These are phyloP conservation scores for Rhadinocentrus ornatus DNA, from an alignment of 2,797 vertebrate species.

Conservation along the genomic window DNA sequence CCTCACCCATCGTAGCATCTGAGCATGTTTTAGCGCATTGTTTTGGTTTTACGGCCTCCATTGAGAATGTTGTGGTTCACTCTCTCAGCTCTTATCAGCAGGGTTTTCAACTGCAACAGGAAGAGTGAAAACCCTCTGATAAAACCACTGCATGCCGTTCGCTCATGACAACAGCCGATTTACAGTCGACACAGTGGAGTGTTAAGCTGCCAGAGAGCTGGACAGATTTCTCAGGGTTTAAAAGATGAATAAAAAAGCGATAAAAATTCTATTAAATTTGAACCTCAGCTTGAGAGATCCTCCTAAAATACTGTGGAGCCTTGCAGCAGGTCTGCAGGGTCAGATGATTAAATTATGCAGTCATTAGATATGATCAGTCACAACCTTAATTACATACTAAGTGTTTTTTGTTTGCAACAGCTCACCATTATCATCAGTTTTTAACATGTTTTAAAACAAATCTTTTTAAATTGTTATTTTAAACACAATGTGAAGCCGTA, in stretches of 20 bases:
- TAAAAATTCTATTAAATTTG: neutral
- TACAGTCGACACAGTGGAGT: neutral
- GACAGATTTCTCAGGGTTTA: neutral
- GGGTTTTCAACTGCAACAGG: constrained; percentile 7
- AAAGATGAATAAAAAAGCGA: neutral
- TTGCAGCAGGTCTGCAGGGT: neutral
- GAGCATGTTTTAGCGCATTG: neutral
- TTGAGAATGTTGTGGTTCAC: neutral
- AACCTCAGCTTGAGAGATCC: neutral
- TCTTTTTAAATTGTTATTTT: constrained; percentile 26
- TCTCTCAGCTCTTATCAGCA: constrained; percentile 8
- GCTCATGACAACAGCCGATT: neutral
- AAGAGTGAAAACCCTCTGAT: neutral
- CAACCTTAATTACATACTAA: no score
- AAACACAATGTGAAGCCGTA: constrained; percentile 37
- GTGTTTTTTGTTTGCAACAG: constrained; percentile 21
- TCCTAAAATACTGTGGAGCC: no score
- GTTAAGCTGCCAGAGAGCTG: neutral
- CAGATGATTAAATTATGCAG: no score
- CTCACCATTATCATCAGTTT: constrained; percentile 37
- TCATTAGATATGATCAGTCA: no score
- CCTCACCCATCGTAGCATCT: no score
- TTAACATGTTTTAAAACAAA: no score
- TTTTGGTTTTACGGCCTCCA: neutral
- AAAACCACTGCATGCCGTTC: neutral